phyloP scores from a whole-genome alignment of 1,140 invertebrate genomes.

The Dinoponera quadriceps region DNA sequence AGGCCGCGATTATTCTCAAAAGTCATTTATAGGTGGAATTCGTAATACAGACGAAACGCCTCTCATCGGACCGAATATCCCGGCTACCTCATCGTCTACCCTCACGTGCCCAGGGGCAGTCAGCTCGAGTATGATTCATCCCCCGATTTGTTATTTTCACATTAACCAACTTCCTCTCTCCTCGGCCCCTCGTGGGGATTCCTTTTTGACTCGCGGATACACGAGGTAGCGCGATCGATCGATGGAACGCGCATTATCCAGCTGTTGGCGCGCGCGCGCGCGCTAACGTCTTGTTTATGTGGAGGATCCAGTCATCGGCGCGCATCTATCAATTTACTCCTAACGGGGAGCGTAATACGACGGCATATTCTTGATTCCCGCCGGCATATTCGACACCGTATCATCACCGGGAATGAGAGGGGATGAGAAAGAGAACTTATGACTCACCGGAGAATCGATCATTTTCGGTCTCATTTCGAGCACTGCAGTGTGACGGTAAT shows the following conservation, averaged over 20 bases:
- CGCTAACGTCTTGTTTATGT: conserved; percentile 81
- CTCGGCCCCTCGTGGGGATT: conserved; percentile 70
- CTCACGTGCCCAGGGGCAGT: conserved; percentile 66
- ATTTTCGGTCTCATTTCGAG: no score
- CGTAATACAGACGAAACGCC: conserved; percentile 13
- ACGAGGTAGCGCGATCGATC: conserved; percentile 49
- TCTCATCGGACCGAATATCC: conserved; percentile 13
- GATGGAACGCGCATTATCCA: conserved; percentile 75
- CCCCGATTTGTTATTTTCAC: conserved; percentile 80
- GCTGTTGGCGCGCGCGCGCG: conserved; percentile 71
- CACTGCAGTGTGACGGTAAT: no score
- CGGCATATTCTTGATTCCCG: conserved; percentile 21
- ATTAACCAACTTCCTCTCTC: conserved; percentile 70
- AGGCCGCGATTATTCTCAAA: not conserved
- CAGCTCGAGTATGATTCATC: conserved; percentile 73
- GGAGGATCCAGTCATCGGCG: conserved; percentile 61
- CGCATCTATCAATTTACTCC: conserved; percentile 73
- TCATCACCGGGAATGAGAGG: not conserved
- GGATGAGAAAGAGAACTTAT: no score
- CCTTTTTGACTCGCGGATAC: conserved; percentile 73
- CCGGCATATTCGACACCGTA: not conserved
- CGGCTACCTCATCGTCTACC: conserved; percentile 18
- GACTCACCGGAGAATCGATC: no score
- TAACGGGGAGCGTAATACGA: conserved; percentile 45
- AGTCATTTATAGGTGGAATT: conserved; percentile 28